Percentiles rank a stretch among this genome's conserved stretches.
These are phyloP conservation scores for Chauna torquata DNA, from an alignment of 2,113 vertebrate species.

Conservation along the genomic window DNA sequence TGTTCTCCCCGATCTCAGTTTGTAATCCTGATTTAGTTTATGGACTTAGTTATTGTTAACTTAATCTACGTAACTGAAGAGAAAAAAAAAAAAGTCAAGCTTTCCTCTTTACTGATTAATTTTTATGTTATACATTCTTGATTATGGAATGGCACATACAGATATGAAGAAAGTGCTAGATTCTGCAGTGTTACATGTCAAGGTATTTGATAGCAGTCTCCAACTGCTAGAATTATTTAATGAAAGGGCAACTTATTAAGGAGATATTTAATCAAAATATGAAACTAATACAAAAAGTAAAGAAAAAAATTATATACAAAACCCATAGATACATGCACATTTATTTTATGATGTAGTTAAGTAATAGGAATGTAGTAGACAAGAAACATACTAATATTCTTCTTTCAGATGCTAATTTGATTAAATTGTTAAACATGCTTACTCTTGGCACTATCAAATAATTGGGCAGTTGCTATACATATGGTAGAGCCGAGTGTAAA, in stretches of 20 bases:
- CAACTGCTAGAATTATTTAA: background rate
- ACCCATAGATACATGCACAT: background rate
- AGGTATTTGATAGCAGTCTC: background rate
- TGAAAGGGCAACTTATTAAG: background rate
- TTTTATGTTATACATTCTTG: background rate
- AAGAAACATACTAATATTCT: background rate
- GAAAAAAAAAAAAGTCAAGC: background rate
- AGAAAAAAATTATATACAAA: background rate
- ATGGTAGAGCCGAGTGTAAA: background rate
- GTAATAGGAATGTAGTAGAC: background rate
- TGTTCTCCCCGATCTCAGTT: background rate
- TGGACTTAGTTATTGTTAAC: background rate
- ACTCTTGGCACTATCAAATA: background rate
- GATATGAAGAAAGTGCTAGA: background rate
- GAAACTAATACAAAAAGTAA: background rate
- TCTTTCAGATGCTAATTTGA: background rate
- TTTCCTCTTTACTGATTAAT: background rate
- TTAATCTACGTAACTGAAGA: background rate
- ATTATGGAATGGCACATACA: background rate
- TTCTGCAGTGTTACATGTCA: background rate
- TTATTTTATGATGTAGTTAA: background rate
- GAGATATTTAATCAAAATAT: background rate
- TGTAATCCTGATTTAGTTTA: background rate
- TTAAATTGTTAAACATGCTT: background rate
- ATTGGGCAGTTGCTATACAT: background rate